Conservation (phyloP, 2,888 invertebrate genomes). For the Watsonalla binaria region DNA sequence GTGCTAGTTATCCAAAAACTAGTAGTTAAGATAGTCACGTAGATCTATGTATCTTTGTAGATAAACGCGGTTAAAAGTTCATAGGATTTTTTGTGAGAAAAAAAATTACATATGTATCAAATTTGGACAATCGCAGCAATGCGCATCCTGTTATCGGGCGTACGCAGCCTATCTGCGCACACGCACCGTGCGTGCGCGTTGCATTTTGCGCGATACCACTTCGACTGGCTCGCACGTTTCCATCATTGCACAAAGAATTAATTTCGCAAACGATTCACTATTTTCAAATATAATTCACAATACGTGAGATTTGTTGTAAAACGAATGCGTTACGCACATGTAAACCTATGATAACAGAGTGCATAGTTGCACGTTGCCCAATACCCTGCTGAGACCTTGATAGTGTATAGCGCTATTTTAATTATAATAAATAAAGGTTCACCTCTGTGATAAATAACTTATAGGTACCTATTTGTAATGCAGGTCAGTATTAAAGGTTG, state of each 20-base stretch:
- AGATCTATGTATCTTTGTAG: constrained; percentile 4
- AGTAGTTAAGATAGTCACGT: background rate
- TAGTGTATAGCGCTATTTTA: background rate
- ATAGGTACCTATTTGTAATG: background rate
- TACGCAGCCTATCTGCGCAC: constrained; percentile 64
- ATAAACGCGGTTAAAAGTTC: constrained; percentile 23
- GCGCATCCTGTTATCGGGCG: constrained; percentile 49
- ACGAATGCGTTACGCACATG: constrained; percentile 67
- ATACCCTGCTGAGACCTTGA: constrained; percentile 6
- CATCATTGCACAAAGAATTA: constrained; percentile 52
- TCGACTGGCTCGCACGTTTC: constrained; percentile 48
- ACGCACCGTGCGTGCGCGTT: constrained; percentile 60
- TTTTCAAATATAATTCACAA: constrained; percentile 50
- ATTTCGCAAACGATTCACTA: constrained; percentile 69
- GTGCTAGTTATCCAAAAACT: constrained; percentile 1
- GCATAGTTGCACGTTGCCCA: constrained; percentile 41
- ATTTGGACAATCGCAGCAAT: constrained; percentile 47
- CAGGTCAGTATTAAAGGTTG: too few species aligned
- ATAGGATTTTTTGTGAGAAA: constrained; percentile 35
- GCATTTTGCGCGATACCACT: constrained; percentile 66
- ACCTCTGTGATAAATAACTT: background rate
- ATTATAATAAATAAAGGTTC: constrained; percentile 2
- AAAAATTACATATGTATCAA: constrained; percentile 48
- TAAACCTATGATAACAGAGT: constrained; percentile 44
- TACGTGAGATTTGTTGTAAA: constrained; percentile 68